Evolutionary conservation across 37 sponge, comb jelly and placozoan species (phyloP).

Genomic region (Axinella damicornis): DNA sequence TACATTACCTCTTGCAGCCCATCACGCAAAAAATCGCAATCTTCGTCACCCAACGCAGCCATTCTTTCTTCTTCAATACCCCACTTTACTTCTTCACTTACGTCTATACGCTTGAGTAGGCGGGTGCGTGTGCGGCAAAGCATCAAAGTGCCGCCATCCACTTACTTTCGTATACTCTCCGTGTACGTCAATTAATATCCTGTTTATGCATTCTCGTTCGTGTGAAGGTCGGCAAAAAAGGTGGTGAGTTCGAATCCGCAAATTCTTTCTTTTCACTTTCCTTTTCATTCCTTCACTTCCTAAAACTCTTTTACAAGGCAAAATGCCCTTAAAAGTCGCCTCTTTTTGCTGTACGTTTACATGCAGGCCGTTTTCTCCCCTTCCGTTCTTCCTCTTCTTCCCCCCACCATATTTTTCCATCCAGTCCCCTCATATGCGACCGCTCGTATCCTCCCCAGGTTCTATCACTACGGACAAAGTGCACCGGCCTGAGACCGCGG

Average conservation of each 20-base stretch:
- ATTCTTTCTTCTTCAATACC: background rate
- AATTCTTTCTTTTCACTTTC: background rate
- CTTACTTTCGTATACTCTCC: background rate
- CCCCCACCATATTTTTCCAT: background rate
- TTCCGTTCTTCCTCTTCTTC: background rate
- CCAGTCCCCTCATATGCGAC: background rate
- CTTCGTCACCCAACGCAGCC: background rate
- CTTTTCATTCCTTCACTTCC: no score
- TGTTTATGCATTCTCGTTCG: constrained; percentile 16
- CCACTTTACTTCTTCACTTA: background rate
- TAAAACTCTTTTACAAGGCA: no score
- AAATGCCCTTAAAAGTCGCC: background rate
- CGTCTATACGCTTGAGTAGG: constrained; percentile 35
- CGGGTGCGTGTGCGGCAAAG: constrained; percentile 20
- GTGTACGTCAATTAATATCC: constrained; percentile 45
- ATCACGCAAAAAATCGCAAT: constrained; percentile 12
- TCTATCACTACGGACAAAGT: no score
- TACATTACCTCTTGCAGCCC: constrained; percentile 31
- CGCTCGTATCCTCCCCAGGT: no score
- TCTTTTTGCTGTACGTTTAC: background rate
- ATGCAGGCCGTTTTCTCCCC: background rate
- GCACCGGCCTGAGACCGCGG: no score
- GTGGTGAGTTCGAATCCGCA: constrained; percentile 22
- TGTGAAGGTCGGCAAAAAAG: constrained; percentile 20
- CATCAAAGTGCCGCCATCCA: constrained; percentile 32